Conservation (phyloP, 2,113 vertebrate genomes). For the Mesocricetus auratus region DNA sequence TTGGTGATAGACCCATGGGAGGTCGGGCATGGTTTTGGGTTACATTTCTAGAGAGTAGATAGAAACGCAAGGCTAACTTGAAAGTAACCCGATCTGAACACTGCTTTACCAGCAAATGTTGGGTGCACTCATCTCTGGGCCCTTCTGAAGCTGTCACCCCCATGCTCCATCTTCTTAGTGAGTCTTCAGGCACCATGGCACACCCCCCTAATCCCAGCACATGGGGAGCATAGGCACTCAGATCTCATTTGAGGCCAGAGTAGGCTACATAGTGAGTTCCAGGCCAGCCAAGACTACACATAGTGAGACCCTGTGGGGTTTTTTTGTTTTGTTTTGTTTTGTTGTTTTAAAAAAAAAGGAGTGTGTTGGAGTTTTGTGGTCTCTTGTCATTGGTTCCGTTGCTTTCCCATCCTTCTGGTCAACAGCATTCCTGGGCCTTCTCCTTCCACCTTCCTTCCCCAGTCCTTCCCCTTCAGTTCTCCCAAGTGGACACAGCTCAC, state of each 20-base stretch:
- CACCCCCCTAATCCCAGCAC: not conserved
- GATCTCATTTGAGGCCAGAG: not conserved
- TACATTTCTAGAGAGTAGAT: not conserved
- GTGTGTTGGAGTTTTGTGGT: not conserved
- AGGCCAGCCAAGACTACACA: not conserved
- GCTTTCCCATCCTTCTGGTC: not conserved
- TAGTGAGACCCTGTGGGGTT: not conserved
- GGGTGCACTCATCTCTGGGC: too few species aligned
- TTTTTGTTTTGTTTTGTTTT: too few species aligned
- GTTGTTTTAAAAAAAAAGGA: not conserved
- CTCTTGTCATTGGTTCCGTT: too few species aligned
- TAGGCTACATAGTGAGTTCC: not conserved
- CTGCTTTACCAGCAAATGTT: not conserved
- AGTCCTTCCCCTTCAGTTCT: not conserved
- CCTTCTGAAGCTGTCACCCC: not conserved
- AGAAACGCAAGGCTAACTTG: too few species aligned
- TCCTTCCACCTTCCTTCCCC: not conserved
- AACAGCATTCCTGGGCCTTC: not conserved
- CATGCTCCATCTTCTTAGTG: accelerated
- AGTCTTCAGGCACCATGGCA: not conserved
- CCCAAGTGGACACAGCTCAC: not conserved
- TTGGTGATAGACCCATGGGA: not conserved
- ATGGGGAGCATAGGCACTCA: too few species aligned
- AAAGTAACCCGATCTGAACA: accelerated
- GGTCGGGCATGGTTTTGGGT: too few species aligned